Conservation (phyloP, 23 tunicate genomes). For the Halocynthia aurantium region DNA sequence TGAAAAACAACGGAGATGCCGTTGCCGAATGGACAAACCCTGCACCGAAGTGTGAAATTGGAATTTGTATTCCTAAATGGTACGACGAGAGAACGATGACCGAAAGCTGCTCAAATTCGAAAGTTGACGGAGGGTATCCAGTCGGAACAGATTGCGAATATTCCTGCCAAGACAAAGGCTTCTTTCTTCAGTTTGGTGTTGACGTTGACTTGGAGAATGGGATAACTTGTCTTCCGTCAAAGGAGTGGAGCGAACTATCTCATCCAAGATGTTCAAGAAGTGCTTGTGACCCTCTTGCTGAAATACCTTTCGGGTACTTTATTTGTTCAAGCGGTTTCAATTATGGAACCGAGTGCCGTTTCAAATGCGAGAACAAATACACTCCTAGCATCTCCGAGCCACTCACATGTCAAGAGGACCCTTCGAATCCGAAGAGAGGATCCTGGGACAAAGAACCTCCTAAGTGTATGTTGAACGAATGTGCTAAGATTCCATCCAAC, state of each 20-base stretch:
- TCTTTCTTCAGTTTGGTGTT: not conserved
- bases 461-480: constrained; percentile 16
- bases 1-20: constrained; percentile 8
- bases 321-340: not conserved
- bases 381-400: constrained; percentile 2
- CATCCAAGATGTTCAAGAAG: constrained; percentile 12
- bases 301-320: constrained; percentile 3
- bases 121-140: constrained; percentile 5
- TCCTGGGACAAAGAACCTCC: constrained; percentile 12
- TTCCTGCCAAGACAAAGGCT: not conserved
- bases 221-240: constrained; percentile 8
- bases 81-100: not conserved
- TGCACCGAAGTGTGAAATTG: constrained; percentile 8
- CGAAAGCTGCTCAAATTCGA: not conserved
- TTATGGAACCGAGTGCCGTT: not conserved
- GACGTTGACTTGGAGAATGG: not conserved
- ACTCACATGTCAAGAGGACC: not conserved
- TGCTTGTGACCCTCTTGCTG: constrained; percentile 1
- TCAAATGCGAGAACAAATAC: constrained; percentile 17
- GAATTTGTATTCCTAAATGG: constrained; percentile 6
- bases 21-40: constrained; percentile 5
- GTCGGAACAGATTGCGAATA: constrained; percentile 8
- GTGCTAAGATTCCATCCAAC: not conserved
- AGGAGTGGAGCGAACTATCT: constrained; percentile 8
- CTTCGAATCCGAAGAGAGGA: not conserved